These are phyloP conservation scores for Trissolcus japonicus DNA, from an alignment of 2,888 invertebrate genomes.

Conservation along the genomic window DNA sequence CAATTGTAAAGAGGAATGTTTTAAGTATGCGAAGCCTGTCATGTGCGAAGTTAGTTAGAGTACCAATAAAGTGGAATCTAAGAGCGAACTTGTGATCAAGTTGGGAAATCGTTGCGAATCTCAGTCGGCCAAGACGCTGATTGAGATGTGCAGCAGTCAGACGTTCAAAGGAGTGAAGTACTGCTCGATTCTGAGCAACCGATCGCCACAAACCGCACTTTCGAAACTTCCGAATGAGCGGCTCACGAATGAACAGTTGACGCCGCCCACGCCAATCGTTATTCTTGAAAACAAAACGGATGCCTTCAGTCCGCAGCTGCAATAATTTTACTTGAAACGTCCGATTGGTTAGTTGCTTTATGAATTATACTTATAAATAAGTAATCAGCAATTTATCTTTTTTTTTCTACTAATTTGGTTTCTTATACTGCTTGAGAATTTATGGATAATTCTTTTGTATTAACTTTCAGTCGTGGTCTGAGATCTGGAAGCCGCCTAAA, in stretches of 20 bases:
- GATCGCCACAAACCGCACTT: conserved; percentile 88
- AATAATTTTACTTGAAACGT: no score
- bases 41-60: conserved; percentile 76
- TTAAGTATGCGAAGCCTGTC: conserved; percentile 65
- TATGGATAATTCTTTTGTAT: not conserved
- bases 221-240: conserved; percentile 89
- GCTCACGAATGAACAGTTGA: conserved; percentile 89
- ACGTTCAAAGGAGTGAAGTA: conserved; percentile 81
- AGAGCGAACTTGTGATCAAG: conserved; percentile 81
- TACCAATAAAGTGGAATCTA: conserved; percentile 72
- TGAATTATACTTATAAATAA: no score
- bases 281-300: conserved; percentile 98
- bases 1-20: conserved; percentile 48
- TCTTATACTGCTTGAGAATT: no score
- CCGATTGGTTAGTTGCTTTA: no score
- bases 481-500: conserved; percentile 95
- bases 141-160: conserved; percentile 85
- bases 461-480: conserved; percentile 86
- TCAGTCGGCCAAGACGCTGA: conserved; percentile 82
- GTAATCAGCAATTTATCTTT: no score
- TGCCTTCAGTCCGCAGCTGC: conserved; percentile 96
- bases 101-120: conserved; percentile 82
- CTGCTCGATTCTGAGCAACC: conserved; percentile 82
- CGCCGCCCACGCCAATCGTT: conserved; percentile 95
- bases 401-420: no score